Base-by-base conservation (phyloP, 1,140 invertebrate species). In the Trichoplusia ni region DNA sequence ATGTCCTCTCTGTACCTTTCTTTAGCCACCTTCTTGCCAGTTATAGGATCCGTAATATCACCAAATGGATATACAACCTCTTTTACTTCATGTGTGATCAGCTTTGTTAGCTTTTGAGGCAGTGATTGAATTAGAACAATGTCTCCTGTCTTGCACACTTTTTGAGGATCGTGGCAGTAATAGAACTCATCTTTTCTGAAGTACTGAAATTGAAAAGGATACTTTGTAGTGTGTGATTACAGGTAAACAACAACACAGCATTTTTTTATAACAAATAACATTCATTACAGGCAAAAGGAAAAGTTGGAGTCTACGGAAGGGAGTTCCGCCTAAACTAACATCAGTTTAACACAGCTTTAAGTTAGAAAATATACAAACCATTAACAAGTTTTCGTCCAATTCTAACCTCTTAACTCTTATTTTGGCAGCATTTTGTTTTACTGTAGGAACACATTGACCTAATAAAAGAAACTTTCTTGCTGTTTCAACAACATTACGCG, bases 1-100 rank as follows among this genome's bases (percentile, higher is more conserved):
- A 96, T 92, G 60, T 95, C 92, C 29, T 96, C 95, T 76, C 96
- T 93, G 71, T 95, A 97, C 75, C 91, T 91, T 51, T 91, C 92
- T 37, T 91, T 93, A 1, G 95, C 92, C 54, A 95, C 93, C 86
- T 96, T 95, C 80, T 96, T 96, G 19, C 95, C 94, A 67, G 95
- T 96, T 16, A 97, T 86, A 25, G 96, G 96, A 90, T 97, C 95
- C 37, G 93, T 95, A 11, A 97, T 90, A 90, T 98, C 95, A 67
- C 97, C 97, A 67, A 94, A 90, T 13, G 94, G 94, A 87, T 95
- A 96, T 18, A 98, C 92, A 9, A 97, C 92, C 82, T 97, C 93
- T 75, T 95, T 90, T 1, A 98, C 92, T 89, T 94, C 92, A 73
- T 97, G 96, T 4, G 95, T 94, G 2, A 97, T 95, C 8, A 95